phyloP scores from a whole-genome alignment of 2,888 invertebrate genomes.

The Ormyrus thymus region DNA sequence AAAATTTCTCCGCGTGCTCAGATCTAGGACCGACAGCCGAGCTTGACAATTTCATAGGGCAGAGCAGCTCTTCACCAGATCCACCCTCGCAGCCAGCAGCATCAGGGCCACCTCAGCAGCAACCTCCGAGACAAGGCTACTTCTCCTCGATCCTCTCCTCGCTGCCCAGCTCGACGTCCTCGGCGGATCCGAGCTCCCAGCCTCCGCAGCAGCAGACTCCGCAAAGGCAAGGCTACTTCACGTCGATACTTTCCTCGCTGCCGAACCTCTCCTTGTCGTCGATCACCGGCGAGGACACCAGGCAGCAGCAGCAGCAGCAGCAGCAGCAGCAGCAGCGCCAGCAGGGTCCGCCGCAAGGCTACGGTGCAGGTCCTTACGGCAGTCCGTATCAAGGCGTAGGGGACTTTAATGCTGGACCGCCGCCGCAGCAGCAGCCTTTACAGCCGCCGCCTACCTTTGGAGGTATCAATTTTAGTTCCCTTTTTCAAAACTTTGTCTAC shows the following conservation, averaged over 20 bases:
- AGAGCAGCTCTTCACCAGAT: too few species aligned
- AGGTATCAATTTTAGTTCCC: too few species aligned
- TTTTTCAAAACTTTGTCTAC: too few species aligned
- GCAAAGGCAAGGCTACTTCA: constrained; percentile 68
- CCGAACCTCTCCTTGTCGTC: constrained; percentile 69
- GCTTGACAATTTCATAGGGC: constrained; percentile 57
- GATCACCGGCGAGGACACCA: constrained; percentile 62
- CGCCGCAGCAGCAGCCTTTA: constrained; percentile 5
- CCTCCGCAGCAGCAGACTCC: constrained; percentile 53
- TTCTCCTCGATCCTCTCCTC: constrained; percentile 4
- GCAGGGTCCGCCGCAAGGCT: constrained; percentile 11
- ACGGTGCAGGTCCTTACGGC: background rate
- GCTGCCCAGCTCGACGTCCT: background rate
- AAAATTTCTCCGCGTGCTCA: background rate
- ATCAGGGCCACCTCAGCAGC: too few species aligned
- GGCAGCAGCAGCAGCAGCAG: constrained; percentile 14
- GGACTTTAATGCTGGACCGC: constrained; percentile 49
- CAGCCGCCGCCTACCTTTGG: too few species aligned
- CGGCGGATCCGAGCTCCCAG: background rate
- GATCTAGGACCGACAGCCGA: constrained; percentile 56
- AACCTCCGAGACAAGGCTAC: background rate
- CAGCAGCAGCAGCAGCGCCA: constrained; percentile 13
- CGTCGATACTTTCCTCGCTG: constrained; percentile 70
- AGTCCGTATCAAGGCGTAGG: constrained; percentile 7
- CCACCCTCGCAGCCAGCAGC: too few species aligned